Percentiles rank a stretch among this genome's conserved stretches.
Evolutionary conservation across 2,113 vertebrate species (phyloP).

Genomic region (Tetrax tetrax): DNA sequence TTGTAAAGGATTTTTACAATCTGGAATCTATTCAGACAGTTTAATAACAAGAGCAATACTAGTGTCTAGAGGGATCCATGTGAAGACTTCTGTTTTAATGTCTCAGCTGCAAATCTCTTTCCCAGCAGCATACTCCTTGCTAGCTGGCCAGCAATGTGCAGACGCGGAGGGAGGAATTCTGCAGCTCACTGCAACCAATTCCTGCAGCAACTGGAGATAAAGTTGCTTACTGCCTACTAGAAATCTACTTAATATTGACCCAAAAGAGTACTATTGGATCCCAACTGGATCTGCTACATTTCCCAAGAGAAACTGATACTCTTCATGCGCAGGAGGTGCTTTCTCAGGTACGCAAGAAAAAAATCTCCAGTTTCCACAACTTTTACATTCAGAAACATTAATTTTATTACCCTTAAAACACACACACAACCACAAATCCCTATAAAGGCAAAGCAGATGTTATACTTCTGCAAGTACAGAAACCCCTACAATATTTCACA

Average conservation of each 20-base stretch:
- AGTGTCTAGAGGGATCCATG: neutral
- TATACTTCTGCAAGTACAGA: slow-evolving; percentile 7
- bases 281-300: neutral
- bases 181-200: neutral
- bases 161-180: neutral
- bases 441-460: neutral
- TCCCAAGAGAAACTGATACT: neutral
- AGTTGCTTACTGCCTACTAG: neutral
- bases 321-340: neutral
- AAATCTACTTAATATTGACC: neutral
- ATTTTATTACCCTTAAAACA: neutral
- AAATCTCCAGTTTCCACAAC: neutral
- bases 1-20: neutral
- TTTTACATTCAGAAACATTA: neutral
- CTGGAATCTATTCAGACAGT: neutral
- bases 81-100: neutral
- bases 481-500: slow-evolving; percentile 5
- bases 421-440: neutral
- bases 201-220: neutral
- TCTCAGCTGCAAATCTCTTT: neutral
- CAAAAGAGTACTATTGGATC: neutral
- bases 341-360: neutral
- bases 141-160: neutral
- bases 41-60: neutral
- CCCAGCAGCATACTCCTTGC: neutral